Evolutionary conservation across 2,797 vertebrate genomes (phyloP).

Genomic region (Coccyzus lansbergi): DNA sequence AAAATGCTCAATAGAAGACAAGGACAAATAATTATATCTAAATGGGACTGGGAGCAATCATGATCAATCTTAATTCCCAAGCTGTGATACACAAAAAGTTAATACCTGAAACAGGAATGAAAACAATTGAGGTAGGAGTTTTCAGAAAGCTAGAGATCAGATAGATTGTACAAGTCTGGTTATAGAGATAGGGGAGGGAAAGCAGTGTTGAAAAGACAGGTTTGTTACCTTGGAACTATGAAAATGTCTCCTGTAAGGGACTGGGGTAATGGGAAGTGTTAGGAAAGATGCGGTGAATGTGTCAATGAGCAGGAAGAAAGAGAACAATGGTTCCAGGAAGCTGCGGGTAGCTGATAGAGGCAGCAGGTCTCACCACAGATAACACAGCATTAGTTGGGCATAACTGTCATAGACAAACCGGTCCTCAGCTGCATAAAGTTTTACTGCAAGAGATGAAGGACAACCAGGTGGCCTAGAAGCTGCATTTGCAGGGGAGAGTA

Average conservation of each 20-base stretch:
- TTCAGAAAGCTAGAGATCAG: not conserved
- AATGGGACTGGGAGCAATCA: not conserved
- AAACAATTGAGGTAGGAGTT: not conserved
- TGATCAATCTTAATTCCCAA: not conserved
- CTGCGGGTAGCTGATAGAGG: accelerated
- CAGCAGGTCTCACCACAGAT: not conserved
- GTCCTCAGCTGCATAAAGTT: not conserved
- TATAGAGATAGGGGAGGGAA: not conserved
- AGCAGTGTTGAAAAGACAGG: not conserved
- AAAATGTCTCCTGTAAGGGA: not conserved
- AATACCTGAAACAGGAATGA: not conserved
- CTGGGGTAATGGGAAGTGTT: not conserved
- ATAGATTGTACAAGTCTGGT: not conserved
- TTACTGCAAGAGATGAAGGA: not conserved
- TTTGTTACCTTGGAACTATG: not conserved
- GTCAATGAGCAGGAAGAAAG: not conserved
- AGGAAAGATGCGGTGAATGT: not conserved
- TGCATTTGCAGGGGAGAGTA: not conserved
- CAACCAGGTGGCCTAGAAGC: not conserved
- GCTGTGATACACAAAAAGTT: not conserved
- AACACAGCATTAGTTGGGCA: not conserved
- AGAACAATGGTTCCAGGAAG: not conserved
- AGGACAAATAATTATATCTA: not conserved
- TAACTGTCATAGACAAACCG: not conserved
- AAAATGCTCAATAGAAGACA: not conserved